These are phyloP conservation scores for Elymnias hypermnestra DNA, from an alignment of 1,140 invertebrate genomes.

Conservation along the genomic window DNA sequence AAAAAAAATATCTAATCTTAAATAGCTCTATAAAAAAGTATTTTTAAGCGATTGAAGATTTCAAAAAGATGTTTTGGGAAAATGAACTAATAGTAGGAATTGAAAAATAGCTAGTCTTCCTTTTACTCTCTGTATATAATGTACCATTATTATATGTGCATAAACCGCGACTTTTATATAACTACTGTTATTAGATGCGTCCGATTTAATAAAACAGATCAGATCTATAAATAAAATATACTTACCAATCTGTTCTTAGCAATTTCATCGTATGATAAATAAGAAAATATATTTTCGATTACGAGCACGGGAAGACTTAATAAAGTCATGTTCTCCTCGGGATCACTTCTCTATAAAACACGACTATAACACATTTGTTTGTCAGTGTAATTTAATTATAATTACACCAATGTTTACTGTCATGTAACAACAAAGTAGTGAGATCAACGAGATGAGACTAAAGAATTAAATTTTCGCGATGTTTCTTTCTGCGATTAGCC, in stretches of 20 bases:
- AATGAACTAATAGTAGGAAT: no score
- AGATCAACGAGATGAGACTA: no score
- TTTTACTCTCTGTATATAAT: no score
- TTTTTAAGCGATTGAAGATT: no score
- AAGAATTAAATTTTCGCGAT: no score
- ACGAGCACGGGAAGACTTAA: constrained; percentile 84
- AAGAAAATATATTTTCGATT: constrained; percentile 86
- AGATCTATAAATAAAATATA: constrained; percentile 46
- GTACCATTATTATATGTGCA: no score
- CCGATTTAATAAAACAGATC: constrained; percentile 20
- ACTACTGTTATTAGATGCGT: not conserved
- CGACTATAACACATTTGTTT: not conserved
- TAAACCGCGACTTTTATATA: no score
- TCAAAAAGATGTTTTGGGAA: no score
- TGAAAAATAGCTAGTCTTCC: no score
- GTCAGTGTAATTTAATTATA: constrained; percentile 7
- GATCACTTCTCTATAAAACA: not conserved
- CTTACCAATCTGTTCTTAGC: constrained; percentile 87
- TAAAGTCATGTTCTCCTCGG: constrained; percentile 62
- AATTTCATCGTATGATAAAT: constrained; percentile 88
- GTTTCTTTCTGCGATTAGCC: no score
- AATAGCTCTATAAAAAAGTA: no score
- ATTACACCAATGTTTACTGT: constrained; percentile 15
- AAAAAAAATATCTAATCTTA: no score
- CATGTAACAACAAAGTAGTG: constrained; percentile 14